These are phyloP conservation scores for Drosophila anceps DNA, from an alignment of 2,888 invertebrate species.

Conservation along the genomic window DNA sequence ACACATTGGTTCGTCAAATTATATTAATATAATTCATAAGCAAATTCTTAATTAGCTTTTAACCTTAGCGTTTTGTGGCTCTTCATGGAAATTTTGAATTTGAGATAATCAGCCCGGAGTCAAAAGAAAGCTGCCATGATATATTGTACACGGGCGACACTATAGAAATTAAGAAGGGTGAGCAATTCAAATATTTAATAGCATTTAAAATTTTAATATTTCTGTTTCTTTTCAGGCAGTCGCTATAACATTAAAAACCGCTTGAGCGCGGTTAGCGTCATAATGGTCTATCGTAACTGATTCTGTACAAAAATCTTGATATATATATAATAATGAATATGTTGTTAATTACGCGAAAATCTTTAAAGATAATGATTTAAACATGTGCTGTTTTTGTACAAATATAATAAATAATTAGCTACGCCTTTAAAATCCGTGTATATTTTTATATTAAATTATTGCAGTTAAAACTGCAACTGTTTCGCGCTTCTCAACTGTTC, in stretches of 20 bases:
- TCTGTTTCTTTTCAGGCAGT: slow-evolving; percentile 35
- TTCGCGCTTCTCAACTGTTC: slow-evolving; percentile 11
- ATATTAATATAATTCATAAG: neutral
- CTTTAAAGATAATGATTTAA: neutral
- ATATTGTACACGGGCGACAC: slow-evolving; percentile 61
- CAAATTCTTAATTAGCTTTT: neutral
- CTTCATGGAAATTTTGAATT: slow-evolving; percentile 65
- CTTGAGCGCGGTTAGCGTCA: slow-evolving; percentile 34
- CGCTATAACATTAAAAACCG: slow-evolving; percentile 49
- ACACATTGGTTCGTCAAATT: slow-evolving; percentile 53
- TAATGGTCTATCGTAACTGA: slow-evolving; percentile 47
- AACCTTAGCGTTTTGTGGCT: slow-evolving; percentile 66
- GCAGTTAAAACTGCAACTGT: neutral
- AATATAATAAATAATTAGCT: neutral
- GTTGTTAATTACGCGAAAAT: slow-evolving; percentile 4
- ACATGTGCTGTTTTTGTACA: neutral
- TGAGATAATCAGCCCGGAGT: slow-evolving; percentile 18
- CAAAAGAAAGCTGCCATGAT: slow-evolving; percentile 22
- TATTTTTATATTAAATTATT: neutral
- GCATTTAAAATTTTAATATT: too few relatives aligned
- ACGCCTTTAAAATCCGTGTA: too few relatives aligned
- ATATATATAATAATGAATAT: neutral
- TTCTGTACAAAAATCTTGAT: neutral
- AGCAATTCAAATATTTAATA: neutral
- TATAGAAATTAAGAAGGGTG: slow-evolving; percentile 65